Base-by-base conservation (phyloP, 2,797 vertebrate genomes). In the Crocidura indochinensis region DNA sequence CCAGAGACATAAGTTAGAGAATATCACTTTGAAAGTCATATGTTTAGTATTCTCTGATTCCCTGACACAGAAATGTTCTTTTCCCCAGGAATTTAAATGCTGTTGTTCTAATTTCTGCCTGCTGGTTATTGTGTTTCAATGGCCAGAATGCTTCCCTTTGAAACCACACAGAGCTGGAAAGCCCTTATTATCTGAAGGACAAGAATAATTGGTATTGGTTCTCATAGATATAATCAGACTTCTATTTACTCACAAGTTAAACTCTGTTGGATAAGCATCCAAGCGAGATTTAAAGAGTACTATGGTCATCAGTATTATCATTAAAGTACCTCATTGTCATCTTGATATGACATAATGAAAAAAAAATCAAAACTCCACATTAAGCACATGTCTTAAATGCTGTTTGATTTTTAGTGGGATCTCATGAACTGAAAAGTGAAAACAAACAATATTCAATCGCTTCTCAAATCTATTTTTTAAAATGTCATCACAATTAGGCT, bases 161-260 rank as follows among this genome's bases (percentile, higher is more conserved):
- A 88, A 86, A 49, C 15, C 20, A n/a, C 65, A 47, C 46, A 64
- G 91, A 85, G 75, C 92, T 67, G 20, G 7, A 20, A 90, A 94
- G 78, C 44, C 60, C 88, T 94, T 82, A 65, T 75, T 93, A 87
- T 88, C 78, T 81, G 78, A 91, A 94, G 88, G 78, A 82, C 82
- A 86, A 78, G 90, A 92, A 87, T 92, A 94, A 94, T 85, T 88
- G 86, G 26, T 49, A 44, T 9, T 64, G 64, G 71, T 94, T 92
- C 90, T 74, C 78, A n/a, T 44, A 91, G 87, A 87, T 93, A 72
- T 14, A 67, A 83, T 81, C 88, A 88, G 83, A 85, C 14, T 62
- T 84, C 84, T 94, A 64, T 93, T 94, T 96, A 94, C 86, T 51
- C 72, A 65, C 77, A 82, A 93, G 80, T 78, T 85, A 91, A 90